Percentiles rank a stretch among this genome's conserved stretches.
Conservation (phyloP, 1,140 invertebrate genomes). For the Euwallacea fornicatus region DNA sequence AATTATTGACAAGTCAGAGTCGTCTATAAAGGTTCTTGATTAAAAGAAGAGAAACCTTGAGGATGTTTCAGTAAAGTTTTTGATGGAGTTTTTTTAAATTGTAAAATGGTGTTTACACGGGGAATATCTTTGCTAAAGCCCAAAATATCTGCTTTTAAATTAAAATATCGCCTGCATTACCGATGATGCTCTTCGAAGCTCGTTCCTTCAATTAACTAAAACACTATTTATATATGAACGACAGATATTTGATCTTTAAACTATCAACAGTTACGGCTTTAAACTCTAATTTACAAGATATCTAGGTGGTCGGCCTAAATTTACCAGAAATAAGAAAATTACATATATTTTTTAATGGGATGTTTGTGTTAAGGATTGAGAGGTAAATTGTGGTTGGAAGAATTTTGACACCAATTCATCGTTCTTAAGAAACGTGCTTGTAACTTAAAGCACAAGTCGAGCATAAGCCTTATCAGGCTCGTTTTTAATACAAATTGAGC, state of each 20-base stretch:
- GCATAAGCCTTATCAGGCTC: conserved; percentile 6
- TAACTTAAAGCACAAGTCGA: too few species aligned
- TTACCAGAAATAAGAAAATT: conserved; percentile 3
- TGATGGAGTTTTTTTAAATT: too few species aligned
- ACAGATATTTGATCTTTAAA: conserved; percentile 22
- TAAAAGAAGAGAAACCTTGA: conserved; percentile 19
- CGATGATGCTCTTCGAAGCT: conserved; percentile 11
- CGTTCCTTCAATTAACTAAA: conserved; percentile 30
- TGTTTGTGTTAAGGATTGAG: background rate
- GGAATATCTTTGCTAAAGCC: background rate
- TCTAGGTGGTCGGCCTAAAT: conserved; percentile 1
- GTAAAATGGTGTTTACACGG: too few species aligned
- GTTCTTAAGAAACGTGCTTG: too few species aligned
- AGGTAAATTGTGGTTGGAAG: background rate
- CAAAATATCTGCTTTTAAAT: conserved; percentile 15
- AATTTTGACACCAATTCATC: background rate
- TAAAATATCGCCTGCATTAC: conserved; percentile 6
- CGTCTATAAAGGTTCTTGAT: conserved; percentile 33
- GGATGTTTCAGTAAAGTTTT: too few species aligned
- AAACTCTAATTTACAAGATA: conserved; percentile 9
- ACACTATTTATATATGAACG: conserved; percentile 29
- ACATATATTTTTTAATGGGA: conserved; percentile 1
- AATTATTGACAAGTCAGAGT: conserved; percentile 42
- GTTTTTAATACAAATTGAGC: conserved; percentile 32
- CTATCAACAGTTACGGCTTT: conserved; percentile 15